Evolutionary conservation across 2,888 invertebrate species (phyloP).

Genomic region (Pyrrhosoma nymphula): DNA sequence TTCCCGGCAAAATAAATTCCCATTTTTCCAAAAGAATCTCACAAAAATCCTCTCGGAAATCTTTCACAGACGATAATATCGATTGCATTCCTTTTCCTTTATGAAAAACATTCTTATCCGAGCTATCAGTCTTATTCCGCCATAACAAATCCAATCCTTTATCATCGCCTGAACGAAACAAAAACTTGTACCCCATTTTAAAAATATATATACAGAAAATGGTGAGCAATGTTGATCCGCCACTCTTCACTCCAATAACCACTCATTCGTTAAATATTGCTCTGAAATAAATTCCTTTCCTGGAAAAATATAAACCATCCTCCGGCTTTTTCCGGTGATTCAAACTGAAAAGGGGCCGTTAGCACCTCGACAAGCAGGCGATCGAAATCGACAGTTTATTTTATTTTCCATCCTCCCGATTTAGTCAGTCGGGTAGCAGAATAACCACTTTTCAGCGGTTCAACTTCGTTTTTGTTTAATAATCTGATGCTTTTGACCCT

Average conservation of each 20-base stretch:
- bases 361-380: constrained; percentile 19
- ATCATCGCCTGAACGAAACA: neutral
- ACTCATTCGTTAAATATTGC: constrained; percentile 22
- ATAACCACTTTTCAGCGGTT: neutral
- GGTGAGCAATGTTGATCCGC: constrained; percentile 35
- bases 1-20: neutral
- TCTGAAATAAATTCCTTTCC: constrained; percentile 46
- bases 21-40: constrained; percentile 25
- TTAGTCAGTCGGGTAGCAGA: neutral
- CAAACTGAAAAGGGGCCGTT: constrained; percentile 17
- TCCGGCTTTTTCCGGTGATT: neutral
- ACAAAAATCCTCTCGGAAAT: constrained; percentile 3
- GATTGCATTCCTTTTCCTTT: neutral
- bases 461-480: neutral
- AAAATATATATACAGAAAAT: constrained; percentile 47
- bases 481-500: neutral
- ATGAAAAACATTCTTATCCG: constrained; percentile 19
- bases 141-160: constrained; percentile 13
- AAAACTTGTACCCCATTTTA: constrained; percentile 10
- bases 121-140: constrained; percentile 64
- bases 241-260: neutral
- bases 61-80: constrained; percentile 22
- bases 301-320: constrained; percentile 28
- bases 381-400: constrained; percentile 8
- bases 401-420: neutral